Evolutionary conservation across 2,113 vertebrate species (phyloP).

Genomic region (Notarius quadriscutis): DNA sequence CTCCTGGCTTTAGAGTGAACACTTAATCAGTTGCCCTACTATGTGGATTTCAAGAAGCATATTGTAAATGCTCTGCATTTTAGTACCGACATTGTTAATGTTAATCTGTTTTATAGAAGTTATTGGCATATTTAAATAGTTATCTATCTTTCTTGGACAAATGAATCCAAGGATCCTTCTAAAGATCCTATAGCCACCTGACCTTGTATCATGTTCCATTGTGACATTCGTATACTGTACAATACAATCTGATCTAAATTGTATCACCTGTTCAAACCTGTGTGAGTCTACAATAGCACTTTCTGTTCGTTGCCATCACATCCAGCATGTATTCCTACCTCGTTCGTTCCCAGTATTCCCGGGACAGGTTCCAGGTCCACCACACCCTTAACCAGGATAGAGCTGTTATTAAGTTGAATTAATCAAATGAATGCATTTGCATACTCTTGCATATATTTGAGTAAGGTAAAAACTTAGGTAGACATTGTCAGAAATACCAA

Average conservation of each 20-base stretch:
- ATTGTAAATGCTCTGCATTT: background rate
- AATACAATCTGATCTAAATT: background rate
- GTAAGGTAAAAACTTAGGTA: background rate
- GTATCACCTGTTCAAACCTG: background rate
- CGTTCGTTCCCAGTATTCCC: background rate
- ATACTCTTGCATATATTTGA: background rate
- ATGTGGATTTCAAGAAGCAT: background rate
- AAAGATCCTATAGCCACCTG: background rate
- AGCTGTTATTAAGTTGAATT: background rate
- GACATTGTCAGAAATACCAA: background rate
- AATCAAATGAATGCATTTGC: background rate
- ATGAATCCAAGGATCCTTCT: background rate
- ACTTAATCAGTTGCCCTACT: background rate
- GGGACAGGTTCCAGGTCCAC: background rate
- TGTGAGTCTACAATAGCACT: background rate
- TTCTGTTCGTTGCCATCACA: background rate
- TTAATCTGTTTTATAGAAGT: background rate
- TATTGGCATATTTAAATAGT: background rate
- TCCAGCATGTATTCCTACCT: background rate
- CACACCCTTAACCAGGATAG: background rate
- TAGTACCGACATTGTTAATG: background rate
- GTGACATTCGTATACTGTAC: background rate
- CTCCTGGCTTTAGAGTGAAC: background rate
- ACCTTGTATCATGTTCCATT: background rate
- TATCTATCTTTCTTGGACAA: background rate